Percentiles rank a stretch among this genome's conserved stretches.
Conservation (phyloP, 64 coral and sea anemone genomes). For the Stichodactyla helianthus region DNA sequence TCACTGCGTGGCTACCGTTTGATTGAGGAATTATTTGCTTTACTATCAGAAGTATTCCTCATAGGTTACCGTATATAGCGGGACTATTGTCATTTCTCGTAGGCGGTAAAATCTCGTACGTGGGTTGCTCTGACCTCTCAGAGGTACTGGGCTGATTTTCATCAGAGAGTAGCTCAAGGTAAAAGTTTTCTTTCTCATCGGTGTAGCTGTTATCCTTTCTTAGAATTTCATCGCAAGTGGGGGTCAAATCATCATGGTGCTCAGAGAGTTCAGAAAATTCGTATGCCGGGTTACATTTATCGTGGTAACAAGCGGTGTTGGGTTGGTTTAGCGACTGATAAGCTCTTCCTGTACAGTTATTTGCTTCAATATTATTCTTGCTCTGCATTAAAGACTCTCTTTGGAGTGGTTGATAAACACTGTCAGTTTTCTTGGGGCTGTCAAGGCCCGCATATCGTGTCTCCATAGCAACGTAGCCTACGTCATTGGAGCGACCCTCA, state of each 20-base stretch:
- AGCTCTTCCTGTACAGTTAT: not conserved
- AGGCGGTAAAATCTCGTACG: constrained; percentile 4
- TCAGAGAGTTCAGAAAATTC: not conserved
- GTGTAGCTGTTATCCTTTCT: not conserved
- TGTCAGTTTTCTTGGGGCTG: not conserved
- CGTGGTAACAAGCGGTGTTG: not conserved
- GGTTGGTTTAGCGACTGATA: not conserved
- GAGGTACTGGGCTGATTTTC: not conserved
- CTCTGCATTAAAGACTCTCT: not conserved
- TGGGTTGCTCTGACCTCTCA: not conserved
- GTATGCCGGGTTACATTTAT: not conserved
- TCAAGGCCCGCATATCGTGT: not conserved
- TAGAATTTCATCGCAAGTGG: not conserved
- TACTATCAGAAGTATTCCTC: not conserved
- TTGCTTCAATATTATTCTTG: not conserved
- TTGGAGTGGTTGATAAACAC: not conserved
- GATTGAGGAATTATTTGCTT: not conserved
- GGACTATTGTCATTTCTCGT: not conserved
- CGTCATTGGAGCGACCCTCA: not conserved
- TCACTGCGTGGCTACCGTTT: too few relatives aligned
- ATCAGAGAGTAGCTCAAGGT: not conserved
- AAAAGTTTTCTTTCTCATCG: not conserved
- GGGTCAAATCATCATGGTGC: not conserved
- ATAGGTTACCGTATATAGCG: not conserved
- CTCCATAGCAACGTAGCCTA: not conserved